These are phyloP conservation scores for Glossophaga mutica DNA, from an alignment of 2,797 vertebrate species.

Conservation along the genomic window DNA sequence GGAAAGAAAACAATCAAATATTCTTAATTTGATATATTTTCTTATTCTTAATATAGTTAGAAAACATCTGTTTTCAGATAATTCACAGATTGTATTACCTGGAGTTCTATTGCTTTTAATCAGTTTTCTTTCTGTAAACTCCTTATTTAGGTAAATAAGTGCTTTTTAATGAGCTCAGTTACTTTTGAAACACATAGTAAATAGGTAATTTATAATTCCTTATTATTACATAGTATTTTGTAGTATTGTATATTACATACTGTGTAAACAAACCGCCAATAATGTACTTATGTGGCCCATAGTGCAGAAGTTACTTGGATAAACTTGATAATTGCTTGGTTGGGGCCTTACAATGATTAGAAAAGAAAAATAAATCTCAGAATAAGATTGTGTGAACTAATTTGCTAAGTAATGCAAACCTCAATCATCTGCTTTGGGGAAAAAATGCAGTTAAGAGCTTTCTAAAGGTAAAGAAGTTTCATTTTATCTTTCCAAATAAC, in stretches of 20 bases:
- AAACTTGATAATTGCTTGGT: not conserved
- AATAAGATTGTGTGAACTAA: not conserved
- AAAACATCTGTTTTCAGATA: conserved; percentile 29
- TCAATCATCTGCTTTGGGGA: not conserved
- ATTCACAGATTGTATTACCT: not conserved
- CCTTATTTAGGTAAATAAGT: not conserved
- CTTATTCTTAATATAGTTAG: not conserved
- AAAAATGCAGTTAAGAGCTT: not conserved
- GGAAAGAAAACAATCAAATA: conserved; percentile 24
- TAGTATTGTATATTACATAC: not conserved
- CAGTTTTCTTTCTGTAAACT: not conserved
- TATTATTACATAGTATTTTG: not conserved
- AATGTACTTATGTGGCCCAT: not conserved
- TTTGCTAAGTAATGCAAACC: not conserved
- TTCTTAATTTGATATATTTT: no score
- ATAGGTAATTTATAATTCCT: not conserved
- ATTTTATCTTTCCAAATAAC: conserved; percentile 14
- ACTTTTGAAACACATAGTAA: not conserved
- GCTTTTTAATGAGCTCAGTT: not conserved
- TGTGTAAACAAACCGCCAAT: not conserved
- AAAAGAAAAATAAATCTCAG: not conserved
- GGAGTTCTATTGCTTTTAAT: not conserved
- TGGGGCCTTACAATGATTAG: not conserved
- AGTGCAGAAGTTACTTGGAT: not conserved
- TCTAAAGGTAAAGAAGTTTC: not conserved